A percentile compares a stretch with the other conserved stretches of the same genome.
Conservation (phyloP, 2,888 invertebrate genomes). For the Drosophila cognata region DNA sequence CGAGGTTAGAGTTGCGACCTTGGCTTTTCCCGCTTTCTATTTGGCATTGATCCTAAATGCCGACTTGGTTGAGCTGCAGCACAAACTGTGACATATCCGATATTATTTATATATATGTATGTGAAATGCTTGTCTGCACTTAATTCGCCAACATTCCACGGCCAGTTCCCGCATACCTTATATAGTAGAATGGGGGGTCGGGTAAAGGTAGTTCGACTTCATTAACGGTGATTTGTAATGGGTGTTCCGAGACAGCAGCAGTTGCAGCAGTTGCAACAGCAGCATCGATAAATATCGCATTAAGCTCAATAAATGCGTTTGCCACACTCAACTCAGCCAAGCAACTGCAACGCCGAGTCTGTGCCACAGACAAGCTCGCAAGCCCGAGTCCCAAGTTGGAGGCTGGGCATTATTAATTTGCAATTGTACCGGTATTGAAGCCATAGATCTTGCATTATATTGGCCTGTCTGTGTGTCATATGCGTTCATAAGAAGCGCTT, state of each 20-base stretch:
- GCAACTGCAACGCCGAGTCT: slow-evolving; percentile 4
- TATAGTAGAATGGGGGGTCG: slow-evolving; percentile 7
- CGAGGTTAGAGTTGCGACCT: slow-evolving; percentile 24
- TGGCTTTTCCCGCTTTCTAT: slow-evolving; percentile 24
- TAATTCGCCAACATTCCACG: slow-evolving; percentile 35
- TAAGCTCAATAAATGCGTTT: slow-evolving; percentile 69
- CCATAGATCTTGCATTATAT: slow-evolving; percentile 76
- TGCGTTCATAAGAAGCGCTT: slow-evolving; percentile 59
- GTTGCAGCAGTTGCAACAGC: not conserved
- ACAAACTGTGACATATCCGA: not conserved
- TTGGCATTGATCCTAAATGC: slow-evolving; percentile 2
- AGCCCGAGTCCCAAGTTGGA: slow-evolving; percentile 1
- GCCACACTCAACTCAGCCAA: slow-evolving; percentile 34
- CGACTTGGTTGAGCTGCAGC: not conserved
- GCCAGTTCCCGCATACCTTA: not conserved
- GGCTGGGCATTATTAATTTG: slow-evolving; percentile 70
- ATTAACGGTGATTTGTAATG: slow-evolving; percentile 78
- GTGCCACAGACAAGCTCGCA: not conserved
- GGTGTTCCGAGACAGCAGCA: slow-evolving; percentile 44
- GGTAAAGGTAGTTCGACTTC: slow-evolving; percentile 48
- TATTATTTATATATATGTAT: not conserved
- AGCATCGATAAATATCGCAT: slow-evolving; percentile 63
- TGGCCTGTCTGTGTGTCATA: slow-evolving; percentile 59
- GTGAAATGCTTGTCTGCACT: slow-evolving; percentile 9
- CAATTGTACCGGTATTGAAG: slow-evolving; percentile 35